Evolutionary conservation across 2,113 vertebrate species (phyloP), one percentile per base, ranked within the genome.

Genomic region (Malurus melanocephalus): DNA sequence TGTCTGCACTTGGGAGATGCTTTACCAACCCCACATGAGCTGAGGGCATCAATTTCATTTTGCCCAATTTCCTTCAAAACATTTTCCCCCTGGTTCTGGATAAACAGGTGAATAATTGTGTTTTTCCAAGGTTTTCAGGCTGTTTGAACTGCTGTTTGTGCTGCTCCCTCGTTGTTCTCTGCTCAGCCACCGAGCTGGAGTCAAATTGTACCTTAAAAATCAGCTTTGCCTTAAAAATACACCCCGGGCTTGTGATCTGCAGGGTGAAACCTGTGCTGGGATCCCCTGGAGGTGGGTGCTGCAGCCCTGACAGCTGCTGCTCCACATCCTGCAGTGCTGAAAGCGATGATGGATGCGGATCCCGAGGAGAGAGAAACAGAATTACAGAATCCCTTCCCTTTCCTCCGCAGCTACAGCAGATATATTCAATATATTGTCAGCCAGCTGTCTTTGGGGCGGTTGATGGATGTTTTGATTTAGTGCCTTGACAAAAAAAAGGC

Each of bases 401-500:
- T 13, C 66, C 64, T 84, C 85, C 71, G 62, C 75, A 79, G 67
- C 78, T 76, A 4, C 53, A 19, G 60, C 7, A 48, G 60, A 52
- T 59, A 33, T 7, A 72, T 73, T 89, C 78, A 85, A 49, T 89
- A 35, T 69, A 56, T 85, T 85, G 75, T 87, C 93, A 89, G 74
- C 71, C 71, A 59, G 18, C 78, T 87, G 79, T 77, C 91, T 87
- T 18, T 79, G 28, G 24, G 10, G 56, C 4, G 46, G 17, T 27
- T 80, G 89, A 80, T 7, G 73, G 94, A 69, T 85, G 64, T 71
- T 90, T 94, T 87, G 85, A 92, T 80, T 87, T 35, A 64, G 30
- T 92, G 61, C 45, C 38, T 56, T 20, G 56, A 23, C 42, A 61
- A 86, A 73, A 57, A 89, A 81, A 81, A 52, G 11, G 21, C 19